Evolutionary conservation across 2,113 vertebrate genomes (phyloP), one percentile per base, ranked within the genome.

Genomic region (Ciconia stormi): DNA sequence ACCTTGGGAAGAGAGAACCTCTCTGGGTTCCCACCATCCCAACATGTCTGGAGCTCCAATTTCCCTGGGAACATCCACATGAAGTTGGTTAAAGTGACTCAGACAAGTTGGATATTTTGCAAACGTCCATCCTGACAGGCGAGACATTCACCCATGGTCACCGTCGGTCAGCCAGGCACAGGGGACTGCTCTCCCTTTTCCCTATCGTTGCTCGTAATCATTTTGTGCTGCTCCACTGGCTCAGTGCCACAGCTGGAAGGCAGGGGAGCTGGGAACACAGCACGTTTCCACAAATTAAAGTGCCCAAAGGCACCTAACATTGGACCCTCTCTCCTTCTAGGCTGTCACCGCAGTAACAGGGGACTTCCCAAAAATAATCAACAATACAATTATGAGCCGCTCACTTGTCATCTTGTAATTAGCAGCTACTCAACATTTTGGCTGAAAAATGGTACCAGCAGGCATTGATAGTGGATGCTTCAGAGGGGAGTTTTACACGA

Each of bases 371-470:
- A 91, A 90, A 94, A 91, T 69, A 93, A 62, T 70, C 76, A 81
- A 69, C 79, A 52, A 26, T 9, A 32, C 0, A 0, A 53, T 26
- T 59, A 49, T 1, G 38, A 85, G 77, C 50, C 0, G 0, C 79
- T 86, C 17, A 6, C 49, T 79, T 56, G 44, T 79, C 90, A n/a
- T 52, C 74, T 63, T 46, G 49, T 65, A 91, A 94, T 87, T 38
- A 84, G 66, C 66, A 94, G 62, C 65, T 22, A 27, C 61, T 91
- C 70, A 71, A 19, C 13, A 5, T 87, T 85, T 79, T 63, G 61
- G 77, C 65, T 70, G 77, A 82, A 44, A 67, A 90, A 50, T 32
- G 9, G 29, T 49, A 86, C 78, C 16, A 3, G 27, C 80, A 78
- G 66, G 72, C 40, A 19, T 2, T 16, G 34, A 32, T 1, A 44